Base-by-base conservation (phyloP, 2,113 vertebrate genomes). In the Indicator indicator region DNA sequence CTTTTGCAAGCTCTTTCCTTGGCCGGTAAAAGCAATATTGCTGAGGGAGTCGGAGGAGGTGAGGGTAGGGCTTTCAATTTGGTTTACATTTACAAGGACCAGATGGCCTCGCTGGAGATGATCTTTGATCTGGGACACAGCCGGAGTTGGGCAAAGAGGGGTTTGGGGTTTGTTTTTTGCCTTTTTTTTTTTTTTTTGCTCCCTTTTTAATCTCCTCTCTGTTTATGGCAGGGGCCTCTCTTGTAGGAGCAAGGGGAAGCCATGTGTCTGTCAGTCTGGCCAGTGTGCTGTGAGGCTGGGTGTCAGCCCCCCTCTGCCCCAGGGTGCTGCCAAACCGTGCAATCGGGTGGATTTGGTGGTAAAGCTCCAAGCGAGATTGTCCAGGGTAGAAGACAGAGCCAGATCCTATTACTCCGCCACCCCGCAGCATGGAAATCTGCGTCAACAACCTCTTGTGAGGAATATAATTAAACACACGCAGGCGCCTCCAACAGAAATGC, bases 1-100 rank as follows among this genome's bases (percentile, higher is more conserved):
- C 93, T 93, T 92, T 88, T 86, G 94, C 24, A 1, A 91, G 85
- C 86, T 86, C 79, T 69, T 89, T 67, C 86, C 75, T 69, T 0
- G 2, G 81, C 79, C 5, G 7, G 89, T 81, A 90, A 94, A 90
- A 91, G 86, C 74, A 79, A 72, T 96, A 93, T 94, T 93, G 90
- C 89, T 2, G 48, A 92, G 87, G 90, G 93, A 95, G 94, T 92
- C 44, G 0, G 88, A 96, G 95, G 96, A 95, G 96, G 92, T 96
- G 91, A 96, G 81, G 91, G 88, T 83, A 94, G 93, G 90, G 63
- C 90, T 96, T 96, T 97, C 92, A 97, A 88, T 96, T 94, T 95
- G 95, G 85, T 92, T 97, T 96, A 93, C 89, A 82, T 97, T 97
- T 96, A 94, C 95, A 93, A 96, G 95, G 97, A 96, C 96, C 96